Evolutionary conservation across 2,888 invertebrate species (phyloP), one percentile per base, ranked within the genome.

Genomic region (Augiades crinisus): DNA sequence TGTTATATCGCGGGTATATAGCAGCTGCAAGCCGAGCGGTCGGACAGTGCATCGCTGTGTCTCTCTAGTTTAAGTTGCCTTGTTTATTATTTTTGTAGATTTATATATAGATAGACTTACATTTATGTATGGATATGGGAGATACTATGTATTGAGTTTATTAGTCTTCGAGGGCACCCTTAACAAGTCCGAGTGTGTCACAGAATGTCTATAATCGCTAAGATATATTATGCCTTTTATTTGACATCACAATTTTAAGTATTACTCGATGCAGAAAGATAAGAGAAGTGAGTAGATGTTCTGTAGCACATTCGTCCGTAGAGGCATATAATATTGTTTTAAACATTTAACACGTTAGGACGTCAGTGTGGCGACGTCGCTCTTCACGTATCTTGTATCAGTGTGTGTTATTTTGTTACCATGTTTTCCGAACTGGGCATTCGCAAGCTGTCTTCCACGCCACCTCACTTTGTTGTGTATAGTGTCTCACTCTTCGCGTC

Each of bases 381-480:
- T 54, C 27, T 33, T 24, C 16, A 43, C 31, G 16, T 43, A 30
- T 27, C 38, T 37, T 19, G 30, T 22, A 27, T 47, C 47, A 56
- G 51, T 51, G 60, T 58, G 62, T 61, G 57, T 59, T 53, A 22
- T 52, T 61, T 72, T 67, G 84, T 86, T 85, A 86, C 86, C 86
- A 86, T 69, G 61, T 72, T 61, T 70, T 68, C 70, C 72, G 67
- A 64, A 59, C 72, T 74, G 84, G 86, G 84, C 83, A 83, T 86
- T 83, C 63, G 81, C 30, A 17, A 40, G 14, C 47, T 33, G 40
- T 81, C 80, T 84, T 85, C 82, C 84, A 47, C 44, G 38, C 38
- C 33, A 72, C n/a, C 59, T 51, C 83, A 82, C 82, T 58, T 81
- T 77, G 87, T 87, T 85, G 69, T 85, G 83, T 87, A 83, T 73